Conservation (phyloP, 1,140 invertebrate species). For the Drosophila kanapiae region DNA sequence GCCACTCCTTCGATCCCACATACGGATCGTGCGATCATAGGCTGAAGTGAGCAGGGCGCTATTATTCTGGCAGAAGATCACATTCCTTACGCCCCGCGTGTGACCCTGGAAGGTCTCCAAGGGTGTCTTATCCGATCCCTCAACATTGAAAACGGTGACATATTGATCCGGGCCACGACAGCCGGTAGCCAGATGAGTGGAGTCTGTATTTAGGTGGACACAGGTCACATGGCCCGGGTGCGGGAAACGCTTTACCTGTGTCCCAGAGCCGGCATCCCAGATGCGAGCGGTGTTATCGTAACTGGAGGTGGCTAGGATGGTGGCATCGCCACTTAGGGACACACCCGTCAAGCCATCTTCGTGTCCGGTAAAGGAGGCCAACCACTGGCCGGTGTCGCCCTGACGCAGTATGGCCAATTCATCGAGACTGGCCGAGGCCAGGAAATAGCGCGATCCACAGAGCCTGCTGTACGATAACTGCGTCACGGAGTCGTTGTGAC, state of each 20-base stretch:
- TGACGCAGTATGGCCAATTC: conserved; percentile 98
- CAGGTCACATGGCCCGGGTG: conserved; percentile 97
- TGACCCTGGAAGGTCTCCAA: conserved; percentile 7
- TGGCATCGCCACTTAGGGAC: conserved; percentile 94
- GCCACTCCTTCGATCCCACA: conserved; percentile 92
- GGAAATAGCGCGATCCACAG: conserved; percentile 94
- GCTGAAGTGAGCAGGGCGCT: conserved; percentile 93
- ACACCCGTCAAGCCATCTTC: conserved; percentile 98
- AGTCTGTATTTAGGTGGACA: conserved; percentile 94
- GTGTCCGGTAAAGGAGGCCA: conserved; percentile 97
- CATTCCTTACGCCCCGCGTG: conserved; percentile 39
- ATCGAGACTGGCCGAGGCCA: conserved; percentile 96
- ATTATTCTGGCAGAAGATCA: conserved; percentile 91
- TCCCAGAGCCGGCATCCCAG: conserved; percentile 96
- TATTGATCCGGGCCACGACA: conserved; percentile 90
- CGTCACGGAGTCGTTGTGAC: conserved; percentile 97
- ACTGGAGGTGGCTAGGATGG: conserved; percentile 95
- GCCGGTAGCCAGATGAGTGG: conserved; percentile 82
- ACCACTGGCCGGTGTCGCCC: conserved; percentile 98
- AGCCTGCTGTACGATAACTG: conserved; percentile 97
- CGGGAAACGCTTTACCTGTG: conserved; percentile 94
- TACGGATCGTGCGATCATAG: conserved; percentile 94
- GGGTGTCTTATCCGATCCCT: conserved; percentile 89
- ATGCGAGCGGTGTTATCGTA: conserved; percentile 98
- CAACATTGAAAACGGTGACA: conserved; percentile 93